Conservation (phyloP, 2,888 invertebrate genomes). For the Parnassius apollo region DNA sequence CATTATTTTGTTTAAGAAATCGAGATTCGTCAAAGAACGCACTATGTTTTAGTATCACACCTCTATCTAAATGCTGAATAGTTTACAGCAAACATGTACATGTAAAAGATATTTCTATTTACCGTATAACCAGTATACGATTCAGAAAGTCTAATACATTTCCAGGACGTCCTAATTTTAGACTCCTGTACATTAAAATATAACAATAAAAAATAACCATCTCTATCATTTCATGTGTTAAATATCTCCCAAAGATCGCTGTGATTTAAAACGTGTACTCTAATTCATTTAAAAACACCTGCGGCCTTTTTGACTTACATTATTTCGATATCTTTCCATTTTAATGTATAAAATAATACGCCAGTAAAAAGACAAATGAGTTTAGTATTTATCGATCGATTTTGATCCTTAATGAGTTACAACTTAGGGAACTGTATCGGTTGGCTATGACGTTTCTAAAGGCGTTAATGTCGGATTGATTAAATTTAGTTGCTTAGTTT, state of each 20-base stretch:
- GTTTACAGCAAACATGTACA: slow-evolving; percentile 31
- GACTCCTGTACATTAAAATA: no score
- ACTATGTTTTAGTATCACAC: slow-evolving; percentile 73
- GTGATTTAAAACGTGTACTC: no score
- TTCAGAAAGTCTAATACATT: slow-evolving; percentile 48
- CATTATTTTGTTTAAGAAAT: slow-evolving; percentile 57
- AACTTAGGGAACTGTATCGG: not conserved
- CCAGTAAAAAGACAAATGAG: not conserved
- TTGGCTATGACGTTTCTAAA: not conserved
- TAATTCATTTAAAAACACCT: no score
- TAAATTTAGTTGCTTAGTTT: slow-evolving; percentile 5
- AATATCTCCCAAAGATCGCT: not conserved
- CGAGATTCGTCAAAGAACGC: slow-evolving; percentile 74
- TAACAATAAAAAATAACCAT: not conserved
- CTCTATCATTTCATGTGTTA: slow-evolving; percentile 5
- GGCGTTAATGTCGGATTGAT: not conserved
- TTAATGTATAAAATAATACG: no score
- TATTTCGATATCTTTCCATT: no score
- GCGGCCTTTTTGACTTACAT: no score
- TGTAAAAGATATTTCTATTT: slow-evolving; percentile 44
- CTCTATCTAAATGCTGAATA: slow-evolving; percentile 54
- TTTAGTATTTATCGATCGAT: not conserved
- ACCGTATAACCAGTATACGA: slow-evolving; percentile 71
- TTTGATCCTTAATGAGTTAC: not conserved
- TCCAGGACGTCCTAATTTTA: not conserved